Base-by-base conservation (phyloP, 2,888 invertebrate genomes). In the Deroplatys truncata region DNA sequence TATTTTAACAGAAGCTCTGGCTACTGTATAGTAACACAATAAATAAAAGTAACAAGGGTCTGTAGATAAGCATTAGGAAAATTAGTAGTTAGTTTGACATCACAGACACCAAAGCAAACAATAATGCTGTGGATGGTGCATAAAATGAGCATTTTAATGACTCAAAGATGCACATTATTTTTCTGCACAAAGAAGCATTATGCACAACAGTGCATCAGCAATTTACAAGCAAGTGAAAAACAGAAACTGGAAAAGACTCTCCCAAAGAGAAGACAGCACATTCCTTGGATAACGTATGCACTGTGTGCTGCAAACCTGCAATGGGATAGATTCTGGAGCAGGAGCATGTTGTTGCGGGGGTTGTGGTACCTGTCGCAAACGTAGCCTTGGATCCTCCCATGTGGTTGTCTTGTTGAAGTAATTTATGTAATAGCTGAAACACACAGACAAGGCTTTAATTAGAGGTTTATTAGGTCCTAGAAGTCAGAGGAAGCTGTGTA, bases 361-460 rank as follows among this genome's bases (percentile, higher is more conserved):
- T 43, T 90, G 93, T 43, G 92, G 92, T 90, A 90, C 88, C 89
- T 91, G 91, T 15, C 94, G 94, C 92, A 95, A 95, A 91, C 95
- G 94, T 89, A 94, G 94, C 91, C 97, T 94, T 28, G 97, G 97
- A 94, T 97, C 97, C 92, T 97, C 96, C 95, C 97, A 96, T 92
- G 96, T 96, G 91, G 97, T 97, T 84, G 95, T 95, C 93, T 96
- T 96, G 88, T 95, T 96, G 91, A 95, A 94, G 91, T 94, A 96
- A 93, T 97, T 96, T 91, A 97, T 95, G 92, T 96, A 93, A 92
- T 93, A 97, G 92, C 97, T 97, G 93, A 56, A 94, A 93, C 89
- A 90, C 88, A 91, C 90, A 89, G 25, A 56, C n/a, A 90, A 91
- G 84, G 13, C 43, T 43, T 91, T 91, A 90, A 85, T 28, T 90